Conservation (phyloP, 64 coral and sea anemone species). For the Montipora foliosa region DNA sequence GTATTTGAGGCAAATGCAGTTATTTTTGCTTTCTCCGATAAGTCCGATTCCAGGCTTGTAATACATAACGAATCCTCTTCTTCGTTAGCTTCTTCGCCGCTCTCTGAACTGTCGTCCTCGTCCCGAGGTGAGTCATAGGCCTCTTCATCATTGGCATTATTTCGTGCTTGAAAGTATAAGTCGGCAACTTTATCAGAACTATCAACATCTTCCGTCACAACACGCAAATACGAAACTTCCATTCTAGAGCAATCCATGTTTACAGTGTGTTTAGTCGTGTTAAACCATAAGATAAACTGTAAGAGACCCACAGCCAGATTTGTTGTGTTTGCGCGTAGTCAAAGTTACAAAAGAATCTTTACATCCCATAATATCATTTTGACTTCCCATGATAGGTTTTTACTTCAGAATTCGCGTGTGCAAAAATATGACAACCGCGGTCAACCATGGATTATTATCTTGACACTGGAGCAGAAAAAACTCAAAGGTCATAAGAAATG, state of each 20-base stretch:
- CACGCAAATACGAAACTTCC: not conserved
- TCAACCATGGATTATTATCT: too few species aligned
- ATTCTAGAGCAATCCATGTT: not conserved
- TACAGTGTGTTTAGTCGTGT: not conserved
- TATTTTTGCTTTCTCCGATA: not conserved
- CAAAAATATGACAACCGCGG: too few species aligned
- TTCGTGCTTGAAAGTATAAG: not conserved
- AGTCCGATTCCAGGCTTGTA: conserved; percentile 11
- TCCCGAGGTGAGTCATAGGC: not conserved
- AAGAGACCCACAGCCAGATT: too few species aligned
- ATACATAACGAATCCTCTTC: not conserved
- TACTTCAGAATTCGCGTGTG: too few species aligned
- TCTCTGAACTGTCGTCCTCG: not conserved
- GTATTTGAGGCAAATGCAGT: not conserved
- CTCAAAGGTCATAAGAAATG: not conserved
- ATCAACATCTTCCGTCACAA: not conserved
- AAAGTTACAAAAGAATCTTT: too few species aligned
- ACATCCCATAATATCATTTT: too few species aligned
- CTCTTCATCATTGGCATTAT: not conserved
- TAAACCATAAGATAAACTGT: too few species aligned
- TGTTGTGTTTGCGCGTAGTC: too few species aligned
- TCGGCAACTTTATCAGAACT: not conserved
- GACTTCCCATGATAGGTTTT: too few species aligned
- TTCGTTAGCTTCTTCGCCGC: not conserved
- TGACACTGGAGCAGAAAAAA: not conserved